A percentile compares a stretch with the other conserved stretches of the same genome.
Conservation (phyloP, 2,113 vertebrate genomes). For the Serinus canaria region DNA sequence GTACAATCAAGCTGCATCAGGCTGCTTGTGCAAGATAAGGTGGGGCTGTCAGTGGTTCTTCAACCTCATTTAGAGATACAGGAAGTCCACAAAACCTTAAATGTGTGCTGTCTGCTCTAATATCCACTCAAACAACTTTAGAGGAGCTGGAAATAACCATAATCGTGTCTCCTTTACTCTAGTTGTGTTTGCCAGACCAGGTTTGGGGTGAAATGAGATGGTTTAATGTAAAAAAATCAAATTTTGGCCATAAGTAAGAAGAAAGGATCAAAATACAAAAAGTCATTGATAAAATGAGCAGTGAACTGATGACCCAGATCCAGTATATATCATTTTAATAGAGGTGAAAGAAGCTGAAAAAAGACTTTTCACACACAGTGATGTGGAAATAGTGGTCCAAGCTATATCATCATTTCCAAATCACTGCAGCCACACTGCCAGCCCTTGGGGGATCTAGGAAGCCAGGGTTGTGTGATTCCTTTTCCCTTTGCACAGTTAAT, state of each 20-base stretch:
- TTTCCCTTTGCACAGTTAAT: neutral
- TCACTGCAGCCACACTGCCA: neutral
- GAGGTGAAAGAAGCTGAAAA: neutral
- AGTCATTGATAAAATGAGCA: neutral
- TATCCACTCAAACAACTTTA: neutral
- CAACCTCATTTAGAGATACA: neutral
- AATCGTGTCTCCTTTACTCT: neutral
- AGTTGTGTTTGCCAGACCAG: neutral
- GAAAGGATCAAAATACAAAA: neutral
- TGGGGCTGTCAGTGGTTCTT: accelerated
- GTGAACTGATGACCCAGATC: neutral
- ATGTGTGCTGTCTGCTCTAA: neutral
- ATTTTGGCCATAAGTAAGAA: neutral
- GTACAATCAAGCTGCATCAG: neutral
- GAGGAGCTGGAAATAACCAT: neutral
- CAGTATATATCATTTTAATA: neutral
- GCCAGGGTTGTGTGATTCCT: neutral
- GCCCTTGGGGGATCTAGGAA: neutral
- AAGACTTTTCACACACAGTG: neutral
- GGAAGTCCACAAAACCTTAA: neutral
- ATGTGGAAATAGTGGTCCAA: neutral
- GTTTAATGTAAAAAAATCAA: neutral
- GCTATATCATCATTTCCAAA: neutral
- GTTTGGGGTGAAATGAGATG: neutral
- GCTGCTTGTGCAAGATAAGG: neutral